Evolutionary conservation across 1,140 invertebrate species (phyloP).

Genomic region (Procambarus clarkii): DNA sequence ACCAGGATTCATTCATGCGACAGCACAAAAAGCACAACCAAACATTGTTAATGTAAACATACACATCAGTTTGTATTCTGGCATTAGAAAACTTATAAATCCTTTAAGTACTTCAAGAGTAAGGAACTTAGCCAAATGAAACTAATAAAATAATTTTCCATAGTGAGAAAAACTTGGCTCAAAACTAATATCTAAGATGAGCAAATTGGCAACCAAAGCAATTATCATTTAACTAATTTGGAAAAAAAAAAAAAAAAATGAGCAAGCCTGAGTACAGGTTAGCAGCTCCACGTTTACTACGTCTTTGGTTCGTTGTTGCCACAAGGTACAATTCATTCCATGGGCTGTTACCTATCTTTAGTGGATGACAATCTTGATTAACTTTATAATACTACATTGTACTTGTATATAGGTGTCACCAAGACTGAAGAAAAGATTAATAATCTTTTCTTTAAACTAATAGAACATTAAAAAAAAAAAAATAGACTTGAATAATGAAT

Average conservation of each 20-base stretch:
- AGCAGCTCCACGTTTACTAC: background rate
- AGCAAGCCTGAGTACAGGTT: background rate
- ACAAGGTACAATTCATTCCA: background rate
- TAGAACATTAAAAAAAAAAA: background rate
- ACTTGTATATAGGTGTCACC: no score
- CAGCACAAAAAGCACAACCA: conserved; percentile 5
- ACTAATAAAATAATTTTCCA: background rate
- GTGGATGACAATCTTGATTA: background rate
- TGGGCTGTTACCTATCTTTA: background rate
- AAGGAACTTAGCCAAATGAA: background rate
- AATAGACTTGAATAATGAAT: background rate
- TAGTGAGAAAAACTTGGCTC: background rate
- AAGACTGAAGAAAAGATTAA: no score
- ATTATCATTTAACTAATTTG: background rate
- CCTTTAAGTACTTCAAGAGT: background rate
- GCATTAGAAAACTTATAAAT: background rate
- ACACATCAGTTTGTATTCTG: background rate
- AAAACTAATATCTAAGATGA: conserved; percentile 1
- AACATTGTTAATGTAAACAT: background rate
- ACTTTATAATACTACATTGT: no score
- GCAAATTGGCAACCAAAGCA: background rate
- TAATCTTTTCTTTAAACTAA: no score
- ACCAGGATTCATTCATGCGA: background rate
- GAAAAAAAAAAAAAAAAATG: background rate
- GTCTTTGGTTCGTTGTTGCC: background rate